Percentiles rank a stretch among this genome's conserved stretches.
These are phyloP conservation scores for Mamestra brassicae DNA, from an alignment of 2,888 invertebrate species.

Conservation along the genomic window DNA sequence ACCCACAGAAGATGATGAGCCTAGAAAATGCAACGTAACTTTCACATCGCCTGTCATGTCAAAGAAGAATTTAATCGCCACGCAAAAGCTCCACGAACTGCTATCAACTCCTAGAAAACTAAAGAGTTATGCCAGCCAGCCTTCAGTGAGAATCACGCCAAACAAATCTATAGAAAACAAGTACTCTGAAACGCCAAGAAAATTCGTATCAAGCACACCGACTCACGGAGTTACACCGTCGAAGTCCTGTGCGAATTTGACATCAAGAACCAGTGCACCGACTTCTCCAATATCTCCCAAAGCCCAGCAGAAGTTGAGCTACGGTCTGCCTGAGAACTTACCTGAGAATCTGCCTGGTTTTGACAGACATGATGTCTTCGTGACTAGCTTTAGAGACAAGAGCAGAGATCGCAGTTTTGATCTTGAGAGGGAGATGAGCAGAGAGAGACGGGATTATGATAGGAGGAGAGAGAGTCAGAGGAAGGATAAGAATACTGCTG, in stretches of 20 bases:
- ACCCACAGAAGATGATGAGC: constrained; percentile 90
- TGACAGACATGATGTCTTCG: constrained; percentile 84
- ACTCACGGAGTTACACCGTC: constrained; percentile 85
- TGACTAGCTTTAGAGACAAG: constrained; percentile 84
- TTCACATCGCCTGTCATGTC: constrained; percentile 88
- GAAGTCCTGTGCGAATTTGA: constrained; percentile 88
- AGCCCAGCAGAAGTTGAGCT: constrained; percentile 91
- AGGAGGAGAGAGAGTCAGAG: constrained; percentile 71
- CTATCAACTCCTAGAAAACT: constrained; percentile 93
- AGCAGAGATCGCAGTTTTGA: constrained; percentile 76
- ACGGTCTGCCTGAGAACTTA: constrained; percentile 77
- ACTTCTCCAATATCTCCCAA: constrained; percentile 87
- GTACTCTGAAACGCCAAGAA: constrained; percentile 60
- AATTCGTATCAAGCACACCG: constrained; percentile 85
- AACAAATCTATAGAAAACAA: constrained; percentile 73
- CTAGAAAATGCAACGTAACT: constrained; percentile 81
- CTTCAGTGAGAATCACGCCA: constrained; percentile 86
- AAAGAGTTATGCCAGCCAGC: constrained; percentile 88
- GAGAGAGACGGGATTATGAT: constrained; percentile 82
- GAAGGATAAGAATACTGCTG: constrained; percentile 86
- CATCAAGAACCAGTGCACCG: constrained; percentile 70
- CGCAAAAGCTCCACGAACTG: constrained; percentile 94
- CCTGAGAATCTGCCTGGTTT: constrained; percentile 64
- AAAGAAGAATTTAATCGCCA: constrained; percentile 92
- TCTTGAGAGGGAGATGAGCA: constrained; percentile 79